These are phyloP conservation scores for Poecilia latipinna DNA, from an alignment of 2,113 vertebrate species.

Conservation along the genomic window DNA sequence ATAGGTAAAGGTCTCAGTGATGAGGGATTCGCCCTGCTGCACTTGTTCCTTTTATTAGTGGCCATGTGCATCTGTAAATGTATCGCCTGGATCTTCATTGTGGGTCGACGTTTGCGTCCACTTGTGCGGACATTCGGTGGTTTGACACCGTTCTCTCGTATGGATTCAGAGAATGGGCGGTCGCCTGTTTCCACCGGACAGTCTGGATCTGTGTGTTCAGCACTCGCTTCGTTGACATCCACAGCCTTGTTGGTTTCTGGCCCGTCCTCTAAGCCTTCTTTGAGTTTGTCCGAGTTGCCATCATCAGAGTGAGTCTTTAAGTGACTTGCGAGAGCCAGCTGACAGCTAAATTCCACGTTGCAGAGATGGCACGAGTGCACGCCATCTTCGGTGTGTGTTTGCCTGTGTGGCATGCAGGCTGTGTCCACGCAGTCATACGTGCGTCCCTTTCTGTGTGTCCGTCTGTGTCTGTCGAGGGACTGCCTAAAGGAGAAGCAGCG, in stretches of 20 bases:
- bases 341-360: slow-evolving; percentile 46
- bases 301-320: slow-evolving; percentile 62
- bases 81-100: slow-evolving; percentile 72
- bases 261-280: background rate
- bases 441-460: slow-evolving; percentile 50
- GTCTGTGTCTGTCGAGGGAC: slow-evolving; percentile 70
- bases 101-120: slow-evolving; percentile 65
- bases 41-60: slow-evolving; percentile 19
- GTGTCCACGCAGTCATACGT: slow-evolving; percentile 40
- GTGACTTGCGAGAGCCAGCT: slow-evolving; percentile 54
- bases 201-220: background rate
- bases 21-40: background rate
- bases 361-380: slow-evolving; percentile 42
- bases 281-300: background rate
- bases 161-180: background rate
- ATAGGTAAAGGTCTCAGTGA: slow-evolving; percentile 25
- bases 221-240: background rate
- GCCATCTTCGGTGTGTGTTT: slow-evolving; percentile 31
- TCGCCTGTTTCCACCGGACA: background rate
- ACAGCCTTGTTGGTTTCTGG: background rate
- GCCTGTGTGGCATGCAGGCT: slow-evolving; percentile 53
- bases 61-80: slow-evolving; percentile 58
- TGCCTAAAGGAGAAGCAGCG: slow-evolving; percentile 76
- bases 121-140: slow-evolving; percentile 61
- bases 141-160: background rate